Evolutionary conservation across 1,140 invertebrate genomes (phyloP).

Genomic region (Brachionus koreanus): DNA sequence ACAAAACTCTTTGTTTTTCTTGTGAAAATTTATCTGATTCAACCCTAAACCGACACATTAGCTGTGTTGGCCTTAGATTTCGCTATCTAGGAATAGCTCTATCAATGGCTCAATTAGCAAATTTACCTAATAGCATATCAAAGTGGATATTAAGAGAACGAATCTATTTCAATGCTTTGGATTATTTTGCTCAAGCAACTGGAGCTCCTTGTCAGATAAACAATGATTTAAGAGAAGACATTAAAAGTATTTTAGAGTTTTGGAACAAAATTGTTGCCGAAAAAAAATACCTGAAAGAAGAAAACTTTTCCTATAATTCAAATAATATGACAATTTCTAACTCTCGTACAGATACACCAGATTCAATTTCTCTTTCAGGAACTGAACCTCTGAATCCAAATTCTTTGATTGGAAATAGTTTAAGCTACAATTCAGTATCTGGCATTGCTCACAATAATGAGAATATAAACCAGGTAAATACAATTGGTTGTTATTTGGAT

Average conservation of each 20-base stretch:
- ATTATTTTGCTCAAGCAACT: constrained; percentile 71
- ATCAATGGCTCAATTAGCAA: constrained; percentile 87
- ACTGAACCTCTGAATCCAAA: background rate
- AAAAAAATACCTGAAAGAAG: constrained; percentile 82
- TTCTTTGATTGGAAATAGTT: background rate
- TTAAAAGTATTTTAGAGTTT: constrained; percentile 82
- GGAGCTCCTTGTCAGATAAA: constrained; percentile 72
- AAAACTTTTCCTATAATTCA: background rate
- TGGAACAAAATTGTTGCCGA: constrained; percentile 94
- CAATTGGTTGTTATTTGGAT: background rate
- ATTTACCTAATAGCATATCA: constrained; percentile 71
- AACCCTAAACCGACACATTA: constrained; percentile 74
- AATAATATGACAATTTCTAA: background rate
- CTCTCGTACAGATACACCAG: background rate
- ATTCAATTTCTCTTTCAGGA: background rate
- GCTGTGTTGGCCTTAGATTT: constrained; percentile 76
- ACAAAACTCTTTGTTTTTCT: constrained; percentile 79
- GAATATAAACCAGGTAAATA: background rate
- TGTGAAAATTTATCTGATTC: constrained; percentile 65
- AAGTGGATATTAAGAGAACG: constrained; percentile 87
- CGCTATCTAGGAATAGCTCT: constrained; percentile 74
- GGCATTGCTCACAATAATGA: background rate
- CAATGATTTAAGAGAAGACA: constrained; percentile 77
- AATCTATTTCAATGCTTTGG: constrained; percentile 85
- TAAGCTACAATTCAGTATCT: constrained; percentile 31